Conservation (phyloP, 2,797 vertebrate genomes). For the Acanthornis magna region DNA sequence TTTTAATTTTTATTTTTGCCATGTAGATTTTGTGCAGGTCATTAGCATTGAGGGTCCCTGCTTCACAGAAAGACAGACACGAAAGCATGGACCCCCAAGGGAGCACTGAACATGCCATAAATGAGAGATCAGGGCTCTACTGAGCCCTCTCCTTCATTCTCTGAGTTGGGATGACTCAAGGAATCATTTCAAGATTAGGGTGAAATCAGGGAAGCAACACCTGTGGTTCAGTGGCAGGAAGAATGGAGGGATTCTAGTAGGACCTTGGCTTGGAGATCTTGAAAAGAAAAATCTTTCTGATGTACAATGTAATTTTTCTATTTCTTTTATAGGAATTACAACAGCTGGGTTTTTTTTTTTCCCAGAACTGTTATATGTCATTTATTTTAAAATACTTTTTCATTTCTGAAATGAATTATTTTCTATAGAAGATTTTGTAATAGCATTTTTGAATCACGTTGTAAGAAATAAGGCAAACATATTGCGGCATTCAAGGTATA, state of each 20-base stretch:
- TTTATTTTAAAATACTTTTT: slow-evolving; percentile 49
- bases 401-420: slow-evolving; percentile 54
- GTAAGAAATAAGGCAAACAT: slow-evolving; percentile 41
- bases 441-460: slow-evolving; percentile 9
- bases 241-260: background rate
- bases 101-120: background rate
- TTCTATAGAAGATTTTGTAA: slow-evolving; percentile 36
- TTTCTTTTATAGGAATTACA: slow-evolving; percentile 30
- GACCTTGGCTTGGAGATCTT: background rate
- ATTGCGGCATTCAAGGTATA: slow-evolving; percentile 36
- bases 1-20: background rate
- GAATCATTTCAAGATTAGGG: background rate
- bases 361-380: background rate
- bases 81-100: background rate
- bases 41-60: background rate
- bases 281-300: slow-evolving; percentile 6
- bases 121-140: background rate
- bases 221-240: background rate
- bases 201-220: background rate
- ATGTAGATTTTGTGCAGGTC: background rate
- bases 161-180: background rate
- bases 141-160: background rate
- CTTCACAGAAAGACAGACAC: background rate
- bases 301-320: background rate
- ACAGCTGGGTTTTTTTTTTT: background rate